phyloP scores from a whole-genome alignment of 2,113 vertebrate species.

The Romanogobio albipinnatus region DNA sequence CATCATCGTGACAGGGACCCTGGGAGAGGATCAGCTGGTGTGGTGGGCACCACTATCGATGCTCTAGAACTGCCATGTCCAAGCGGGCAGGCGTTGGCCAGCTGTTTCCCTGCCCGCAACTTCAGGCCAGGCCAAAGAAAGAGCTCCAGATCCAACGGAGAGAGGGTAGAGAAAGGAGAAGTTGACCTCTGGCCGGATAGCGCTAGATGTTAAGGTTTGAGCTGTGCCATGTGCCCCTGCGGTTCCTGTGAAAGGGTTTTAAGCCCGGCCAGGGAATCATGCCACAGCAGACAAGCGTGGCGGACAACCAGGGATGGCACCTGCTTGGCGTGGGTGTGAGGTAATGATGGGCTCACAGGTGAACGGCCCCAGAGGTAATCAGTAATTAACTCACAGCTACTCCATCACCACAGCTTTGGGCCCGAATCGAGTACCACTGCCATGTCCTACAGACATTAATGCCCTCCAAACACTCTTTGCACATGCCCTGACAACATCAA shows the following conservation, averaged over 20 bases:
- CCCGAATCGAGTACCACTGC: conserved; percentile 47
- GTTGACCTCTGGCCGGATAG: conserved; percentile 49
- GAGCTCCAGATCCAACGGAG: conserved; percentile 44
- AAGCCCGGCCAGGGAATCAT: conserved; percentile 37
- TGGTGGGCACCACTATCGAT: conserved; percentile 93
- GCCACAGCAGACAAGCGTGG: conserved; percentile 49
- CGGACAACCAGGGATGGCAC: conserved; percentile 54
- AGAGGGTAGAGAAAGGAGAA: conserved; percentile 7
- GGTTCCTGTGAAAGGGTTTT: not conserved
- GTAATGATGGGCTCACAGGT: conserved; percentile 55
- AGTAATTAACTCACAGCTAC: conserved; percentile 56
- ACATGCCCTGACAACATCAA: not conserved
- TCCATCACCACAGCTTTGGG: conserved; percentile 53
- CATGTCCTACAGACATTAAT: conserved; percentile 47
- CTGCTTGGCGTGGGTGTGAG: conserved; percentile 53
- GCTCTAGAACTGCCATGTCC: conserved; percentile 87
- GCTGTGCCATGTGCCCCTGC: conserved; percentile 28
- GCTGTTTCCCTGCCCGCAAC: conserved; percentile 77
- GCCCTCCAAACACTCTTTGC: conserved; percentile 24
- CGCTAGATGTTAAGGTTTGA: not conserved
- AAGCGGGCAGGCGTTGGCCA: conserved; percentile 89
- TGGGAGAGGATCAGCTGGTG: conserved; percentile 97
- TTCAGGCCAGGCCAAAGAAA: conserved; percentile 50
- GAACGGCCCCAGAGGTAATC: conserved; percentile 60
- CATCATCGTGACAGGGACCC: conserved; percentile 97